Percentiles rank a stretch among this genome's conserved stretches.
phyloP scores from a whole-genome alignment of 2,113 vertebrate species.

The Stictonetta naevosa region DNA sequence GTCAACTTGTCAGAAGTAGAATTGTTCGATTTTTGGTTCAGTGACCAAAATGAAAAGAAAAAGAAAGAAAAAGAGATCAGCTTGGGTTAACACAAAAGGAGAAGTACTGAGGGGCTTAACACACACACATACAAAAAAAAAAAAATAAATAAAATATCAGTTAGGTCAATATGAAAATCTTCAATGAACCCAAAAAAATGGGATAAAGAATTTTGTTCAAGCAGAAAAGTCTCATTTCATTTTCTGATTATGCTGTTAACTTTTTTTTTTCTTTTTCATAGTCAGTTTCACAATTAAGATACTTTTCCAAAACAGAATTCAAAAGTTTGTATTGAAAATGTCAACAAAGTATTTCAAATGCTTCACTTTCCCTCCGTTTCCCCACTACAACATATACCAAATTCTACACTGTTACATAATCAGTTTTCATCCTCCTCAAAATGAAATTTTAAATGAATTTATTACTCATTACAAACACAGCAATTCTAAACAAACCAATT shows the following conservation, averaged over 20 bases:
- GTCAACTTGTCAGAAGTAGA: conserved; percentile 67
- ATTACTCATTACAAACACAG: not conserved
- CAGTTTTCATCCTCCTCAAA: not conserved
- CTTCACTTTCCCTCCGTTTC: not conserved
- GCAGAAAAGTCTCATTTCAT: conserved; percentile 30
- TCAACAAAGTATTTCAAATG: not conserved
- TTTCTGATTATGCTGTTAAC: conserved; percentile 23
- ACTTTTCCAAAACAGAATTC: conserved; percentile 3
- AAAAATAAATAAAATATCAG: conserved; percentile 59
- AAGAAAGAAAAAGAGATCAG: conserved; percentile 58
- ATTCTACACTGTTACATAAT: not conserved
- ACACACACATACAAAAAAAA: too few relatives aligned
- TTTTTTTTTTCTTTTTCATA: not conserved
- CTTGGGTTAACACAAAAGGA: conserved; percentile 31
- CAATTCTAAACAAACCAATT: not conserved
- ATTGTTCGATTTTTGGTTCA: conserved; percentile 64
- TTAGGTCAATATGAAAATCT: conserved; percentile 63
- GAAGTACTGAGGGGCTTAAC: not conserved
- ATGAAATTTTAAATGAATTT: not conserved
- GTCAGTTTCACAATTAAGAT: conserved; percentile 14
- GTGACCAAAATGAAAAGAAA: conserved; percentile 66
- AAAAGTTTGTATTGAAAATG: not conserved
- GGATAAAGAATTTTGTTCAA: conserved; percentile 48
- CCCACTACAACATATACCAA: not conserved
- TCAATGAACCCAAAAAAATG: conserved; percentile 58